phyloP scores from a whole-genome alignment of 2,888 invertebrate genomes.

The Orthonevra nobilis region DNA sequence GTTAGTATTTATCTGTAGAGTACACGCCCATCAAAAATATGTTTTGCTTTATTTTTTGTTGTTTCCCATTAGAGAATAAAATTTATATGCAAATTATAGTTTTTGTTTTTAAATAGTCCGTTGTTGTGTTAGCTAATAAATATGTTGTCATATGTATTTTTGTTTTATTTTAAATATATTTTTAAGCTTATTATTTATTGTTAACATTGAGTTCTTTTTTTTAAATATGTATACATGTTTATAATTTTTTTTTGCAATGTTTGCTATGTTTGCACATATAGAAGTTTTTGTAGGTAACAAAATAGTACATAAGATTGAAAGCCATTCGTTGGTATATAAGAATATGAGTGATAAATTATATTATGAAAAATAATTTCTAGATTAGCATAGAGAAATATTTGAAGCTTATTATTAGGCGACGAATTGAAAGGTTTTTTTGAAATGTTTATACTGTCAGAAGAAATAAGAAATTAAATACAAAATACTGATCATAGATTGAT shows the following conservation, averaged over 20 bases:
- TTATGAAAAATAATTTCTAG: too few species aligned
- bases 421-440: too few species aligned
- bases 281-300: too few species aligned
- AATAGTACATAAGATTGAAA: too few species aligned
- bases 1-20: conserved; percentile 48
- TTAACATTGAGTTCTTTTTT: conserved; percentile 53
- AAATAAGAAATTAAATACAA: too few species aligned
- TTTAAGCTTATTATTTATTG: conserved; percentile 61
- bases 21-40: conserved; percentile 70
- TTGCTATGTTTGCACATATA: too few species aligned
- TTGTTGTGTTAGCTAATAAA: conserved; percentile 57
- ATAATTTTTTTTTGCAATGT: not conserved
- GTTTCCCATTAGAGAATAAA: conserved; percentile 31
- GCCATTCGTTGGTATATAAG: conserved; percentile 14
- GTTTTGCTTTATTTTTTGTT: conserved; percentile 29
- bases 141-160: conserved; percentile 15
- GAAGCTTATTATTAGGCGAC: too few species aligned
- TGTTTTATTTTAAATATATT: conserved; percentile 5
- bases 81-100: conserved; percentile 8
- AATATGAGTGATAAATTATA: conserved; percentile 28
- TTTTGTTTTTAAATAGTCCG: conserved; percentile 39
- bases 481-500: too few species aligned
- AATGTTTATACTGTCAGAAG: too few species aligned
- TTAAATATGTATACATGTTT: not conserved
- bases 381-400: too few species aligned